Conservation (phyloP, 2,113 vertebrate species). For the Channa maculata region DNA sequence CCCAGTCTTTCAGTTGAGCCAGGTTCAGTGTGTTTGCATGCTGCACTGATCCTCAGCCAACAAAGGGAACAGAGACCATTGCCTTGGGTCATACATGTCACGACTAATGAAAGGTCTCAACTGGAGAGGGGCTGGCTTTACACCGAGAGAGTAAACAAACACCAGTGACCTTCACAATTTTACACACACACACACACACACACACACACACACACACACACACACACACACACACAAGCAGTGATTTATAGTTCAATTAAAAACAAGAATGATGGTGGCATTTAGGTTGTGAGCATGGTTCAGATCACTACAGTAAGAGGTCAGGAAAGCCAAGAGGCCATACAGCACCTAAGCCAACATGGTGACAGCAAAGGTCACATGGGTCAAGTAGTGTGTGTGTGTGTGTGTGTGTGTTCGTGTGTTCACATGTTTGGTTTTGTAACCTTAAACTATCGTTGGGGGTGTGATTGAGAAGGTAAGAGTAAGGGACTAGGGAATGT, state of each 20-base stretch:
- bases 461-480: no score
- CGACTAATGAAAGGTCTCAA: slow-evolving; percentile 59
- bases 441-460: no score
- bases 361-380: slow-evolving; percentile 43
- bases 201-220: not conserved
- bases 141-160: slow-evolving; percentile 59
- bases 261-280: slow-evolving; percentile 59
- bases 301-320: slow-evolving; percentile 27
- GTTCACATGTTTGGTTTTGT: no score
- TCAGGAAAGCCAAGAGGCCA: slow-evolving; percentile 31
- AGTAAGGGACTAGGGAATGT: no score
- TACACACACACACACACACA: slow-evolving; percentile 18
- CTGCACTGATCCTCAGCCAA: slow-evolving; percentile 33
- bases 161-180: slow-evolving; percentile 62
- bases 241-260: slow-evolving; percentile 73
- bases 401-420: not conserved
- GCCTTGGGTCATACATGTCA: slow-evolving; percentile 59
- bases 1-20: not conserved
- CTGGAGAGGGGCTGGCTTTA: slow-evolving; percentile 35
- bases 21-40: slow-evolving; percentile 24
- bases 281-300: slow-evolving; percentile 54
- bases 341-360: not conserved
- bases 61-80: slow-evolving; percentile 37
- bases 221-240: not conserved
- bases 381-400: not conserved